phyloP scores from a whole-genome alignment of 2,888 invertebrate species.

The Tridacna gigas region DNA sequence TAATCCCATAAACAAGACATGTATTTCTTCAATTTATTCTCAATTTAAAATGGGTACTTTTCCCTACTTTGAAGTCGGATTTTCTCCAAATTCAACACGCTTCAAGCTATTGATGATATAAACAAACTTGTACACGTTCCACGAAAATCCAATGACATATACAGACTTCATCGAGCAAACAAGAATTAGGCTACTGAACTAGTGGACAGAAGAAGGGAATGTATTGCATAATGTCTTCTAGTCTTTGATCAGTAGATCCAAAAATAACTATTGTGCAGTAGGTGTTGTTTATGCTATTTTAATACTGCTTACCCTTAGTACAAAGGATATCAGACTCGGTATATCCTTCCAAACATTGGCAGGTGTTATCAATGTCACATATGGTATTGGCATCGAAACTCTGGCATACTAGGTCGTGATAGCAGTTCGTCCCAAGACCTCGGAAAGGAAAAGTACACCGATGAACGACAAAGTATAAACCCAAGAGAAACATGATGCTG shows the following conservation, averaged over 20 bases:
- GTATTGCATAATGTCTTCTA: background rate
- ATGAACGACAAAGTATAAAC: background rate
- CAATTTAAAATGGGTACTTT: no score
- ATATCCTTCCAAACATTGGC: background rate
- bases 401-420: conserved; percentile 7
- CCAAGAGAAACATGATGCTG: no score
- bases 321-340: background rate
- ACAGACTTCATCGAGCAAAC: no score
- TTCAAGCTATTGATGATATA: no score
- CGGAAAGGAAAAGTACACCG: background rate
- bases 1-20: no score
- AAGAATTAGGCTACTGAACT: no score
- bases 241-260: background rate
- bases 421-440: background rate
- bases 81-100: no score
- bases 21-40: no score
- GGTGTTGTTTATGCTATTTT: background rate
- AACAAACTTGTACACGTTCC: no score
- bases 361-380: background rate
- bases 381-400: background rate
- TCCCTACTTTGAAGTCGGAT: no score
- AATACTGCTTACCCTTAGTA: background rate
- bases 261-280: background rate
- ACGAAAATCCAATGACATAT: no score
- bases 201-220: no score